Evolutionary conservation across 1,140 invertebrate species (phyloP), one percentile per base, ranked within the genome.

Genomic region (Hylaeus anthracinus): DNA sequence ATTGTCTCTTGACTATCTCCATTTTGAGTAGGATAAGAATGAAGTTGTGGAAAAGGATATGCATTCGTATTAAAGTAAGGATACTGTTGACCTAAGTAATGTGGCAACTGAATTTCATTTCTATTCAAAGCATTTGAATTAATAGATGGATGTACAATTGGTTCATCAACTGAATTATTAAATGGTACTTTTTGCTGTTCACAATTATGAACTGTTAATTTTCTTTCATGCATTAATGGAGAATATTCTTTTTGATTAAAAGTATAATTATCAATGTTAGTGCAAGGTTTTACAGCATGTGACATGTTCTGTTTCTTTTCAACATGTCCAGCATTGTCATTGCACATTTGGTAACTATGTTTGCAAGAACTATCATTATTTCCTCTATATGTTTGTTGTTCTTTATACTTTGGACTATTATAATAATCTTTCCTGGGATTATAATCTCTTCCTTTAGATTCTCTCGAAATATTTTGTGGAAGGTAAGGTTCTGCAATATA

Each of bases 1-100:
- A 92, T 83, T 37, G 90, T 93, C 77, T 92, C 92, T 48, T 88
- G 86, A 87, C 83, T 91, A 0, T 90, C 82, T 15, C 71, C 53
- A 43, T 73, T 81, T 2, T 79, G 81, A 73, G 55, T 65, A 37
- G 79, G 61, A 48, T 84, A 88, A 55, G 55, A 70, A 77, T 83
- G 81, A 77, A 67, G 53, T 70, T 83, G 82, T 12, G 78, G 82
- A 69, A 73, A 82, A 14, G 81, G 39, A 72, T 80, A 83, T 6
- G 76, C 4, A 55, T 76, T 72, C 56, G 55, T 61, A 48, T 78
- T 74, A 39, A 71, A 73, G 66, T 72, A 82, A 37, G 70, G 79
- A 53, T 83, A 67, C 6, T 69, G 70, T 39, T 79, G 69, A 1
- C 70, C 45, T 12, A 66, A 2, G 12, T 63, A 82, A n/a, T 76